Evolutionary conservation across 2,113 vertebrate species (phyloP), one percentile per base, ranked within the genome.

Genomic region (Megatriorchis doriae): DNA sequence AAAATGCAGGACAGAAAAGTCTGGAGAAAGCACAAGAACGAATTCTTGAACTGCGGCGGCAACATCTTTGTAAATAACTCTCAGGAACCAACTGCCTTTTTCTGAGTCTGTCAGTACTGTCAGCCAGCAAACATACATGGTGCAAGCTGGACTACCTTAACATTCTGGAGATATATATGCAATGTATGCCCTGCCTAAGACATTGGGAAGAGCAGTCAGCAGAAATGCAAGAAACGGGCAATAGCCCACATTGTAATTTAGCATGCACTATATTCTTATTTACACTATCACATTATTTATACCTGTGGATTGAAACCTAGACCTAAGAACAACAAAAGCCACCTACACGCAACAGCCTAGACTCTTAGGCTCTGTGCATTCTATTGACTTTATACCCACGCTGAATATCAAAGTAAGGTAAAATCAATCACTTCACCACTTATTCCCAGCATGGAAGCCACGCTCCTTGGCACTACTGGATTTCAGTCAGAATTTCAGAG

Each of bases 211-310:
- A 19, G 29, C 75, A 36, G 19, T 7, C 66, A 63, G 45, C 13
- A 83, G 43, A 42, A 61, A 72, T 8, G 16, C 62, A 63, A 58
- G 40, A 25, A 23, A 34, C 0, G 2, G 48, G 26, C 55, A 32
- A 52, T 0, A 73, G 36, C 11, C n/a, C 27, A 25, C 15, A 9
- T 21, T 17, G 52, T n/a, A 29, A n/a, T 38, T 43, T 11, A 48
- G 14, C 45, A 17, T 3, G 6, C 11, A 5, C 29, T 10, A 1
- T 4, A 7, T 6, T 42, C 17, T 78, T 66, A 42, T 29, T 68
- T 22, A 59, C 0, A 0, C 25, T 80, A 3, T 20, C 36, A 1
- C 21, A 10, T 26, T 75, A 26, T 66, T 55, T 47, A 8, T 5
- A 26, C 4, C 17, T 25, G 18, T 1, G 7, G 32, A 55, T 6